Conservation (phyloP, 2,113 vertebrate genomes). For the Willisornis vidua region DNA sequence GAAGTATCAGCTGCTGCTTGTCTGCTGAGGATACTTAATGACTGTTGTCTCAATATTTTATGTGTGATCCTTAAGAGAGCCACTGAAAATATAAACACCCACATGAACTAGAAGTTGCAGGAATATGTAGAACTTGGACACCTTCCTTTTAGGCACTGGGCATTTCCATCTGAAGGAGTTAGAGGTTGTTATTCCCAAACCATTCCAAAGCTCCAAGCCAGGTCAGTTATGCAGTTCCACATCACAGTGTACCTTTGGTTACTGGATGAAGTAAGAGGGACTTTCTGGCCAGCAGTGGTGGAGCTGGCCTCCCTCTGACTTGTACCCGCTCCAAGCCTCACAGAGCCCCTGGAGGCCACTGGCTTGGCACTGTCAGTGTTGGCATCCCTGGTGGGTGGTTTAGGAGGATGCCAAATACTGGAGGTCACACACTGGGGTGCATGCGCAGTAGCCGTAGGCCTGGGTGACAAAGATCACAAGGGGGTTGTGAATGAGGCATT, state of each 20-base stretch:
- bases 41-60: neutral
- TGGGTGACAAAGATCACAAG: slow-evolving; percentile 71
- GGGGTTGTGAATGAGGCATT: neutral
- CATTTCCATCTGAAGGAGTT: slow-evolving; percentile 29
- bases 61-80: neutral
- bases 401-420: slow-evolving; percentile 68
- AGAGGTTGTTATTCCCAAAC: slow-evolving; percentile 63
- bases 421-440: slow-evolving; percentile 56
- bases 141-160: neutral
- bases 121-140: neutral
- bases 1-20: neutral
- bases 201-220: slow-evolving; percentile 65
- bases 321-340: slow-evolving; percentile 59
- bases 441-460: slow-evolving; percentile 45
- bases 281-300: slow-evolving; percentile 43
- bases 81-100: neutral
- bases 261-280: slow-evolving; percentile 65
- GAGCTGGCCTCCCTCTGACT: slow-evolving; percentile 54
- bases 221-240: slow-evolving; percentile 58
- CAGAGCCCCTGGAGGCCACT: slow-evolving; percentile 59
- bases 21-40: neutral
- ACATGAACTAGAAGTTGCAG: neutral
- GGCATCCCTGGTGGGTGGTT: slow-evolving; percentile 47
- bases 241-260: slow-evolving; percentile 62
- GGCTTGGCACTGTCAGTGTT: slow-evolving; percentile 56